Base-by-base conservation (phyloP, 2,113 vertebrate genomes). In the Machaerirhynchus nigripectus region DNA sequence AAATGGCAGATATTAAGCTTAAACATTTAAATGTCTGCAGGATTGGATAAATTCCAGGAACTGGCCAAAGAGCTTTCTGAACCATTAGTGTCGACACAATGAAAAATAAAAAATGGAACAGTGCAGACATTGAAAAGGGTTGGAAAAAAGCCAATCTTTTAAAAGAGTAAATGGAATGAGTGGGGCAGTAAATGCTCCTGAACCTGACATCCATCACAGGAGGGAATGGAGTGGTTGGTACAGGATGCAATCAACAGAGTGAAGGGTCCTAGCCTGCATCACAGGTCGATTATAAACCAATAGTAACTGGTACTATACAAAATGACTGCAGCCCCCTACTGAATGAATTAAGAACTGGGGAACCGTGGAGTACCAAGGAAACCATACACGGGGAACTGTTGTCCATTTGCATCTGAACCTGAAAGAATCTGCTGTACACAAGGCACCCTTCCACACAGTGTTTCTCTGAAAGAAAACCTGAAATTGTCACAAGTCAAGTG, bases 91-190 rank as follows among this genome's bases (percentile, higher is more conserved):
- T 82, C 1, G 0, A 73, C 64, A 88, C 56, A 92, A 65, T 61
- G 88, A 65, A 92, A 96, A 94, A 89, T 80, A 83, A 95, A 91
- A 93, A 79, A 84, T 35, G 77, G 40, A 87, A 50, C 39, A 75
- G 24, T 15, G 23, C 55, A 96, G 65, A 89, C 87, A 89, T 35
- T 89, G 77, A 92, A 96, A 93, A 95, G 50, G 15, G 4, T 73
- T 97, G 89, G 89, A 95, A 76, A 76, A 93, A 90, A 89, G 84
- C 95, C 91, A 97, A 6, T 83, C 31, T 87, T 89, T 93, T 89
- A 73, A 91, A 89, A 80, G 61, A 79, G 40, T 75, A 91, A 97
- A 95, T 91, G 76, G 67, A 27, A 83, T 70, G 78, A 92, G 22
- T 49, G 65, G 42, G 42, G 77, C 61, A 77, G 23, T 93, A 76